phyloP scores from a whole-genome alignment of 2,888 invertebrate genomes.

The Trachelus tabidus region DNA sequence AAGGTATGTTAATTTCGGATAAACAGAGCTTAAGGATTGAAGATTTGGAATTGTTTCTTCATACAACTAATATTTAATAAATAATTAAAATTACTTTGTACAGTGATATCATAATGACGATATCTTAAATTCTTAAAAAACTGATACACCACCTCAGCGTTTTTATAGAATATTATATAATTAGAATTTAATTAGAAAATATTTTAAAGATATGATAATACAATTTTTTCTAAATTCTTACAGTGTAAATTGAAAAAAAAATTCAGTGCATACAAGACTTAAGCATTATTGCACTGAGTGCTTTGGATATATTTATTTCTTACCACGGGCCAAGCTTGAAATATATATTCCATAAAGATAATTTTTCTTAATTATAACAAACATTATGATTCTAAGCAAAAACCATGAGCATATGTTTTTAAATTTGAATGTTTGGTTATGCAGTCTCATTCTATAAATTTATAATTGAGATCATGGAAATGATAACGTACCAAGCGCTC shows the following conservation, averaged over 20 bases:
- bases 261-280: neutral
- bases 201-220: neutral
- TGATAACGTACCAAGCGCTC: too few species aligned
- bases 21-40: neutral
- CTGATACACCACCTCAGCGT: neutral
- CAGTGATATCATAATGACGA: neutral
- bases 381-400: neutral
- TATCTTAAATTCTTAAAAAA: neutral
- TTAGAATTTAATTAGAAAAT: neutral
- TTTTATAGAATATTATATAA: neutral
- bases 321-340: neutral
- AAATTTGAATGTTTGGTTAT: neutral
- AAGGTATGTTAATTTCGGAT: neutral
- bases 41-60: neutral
- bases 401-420: neutral
- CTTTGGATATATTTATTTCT: neutral
- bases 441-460: conserved; percentile 13
- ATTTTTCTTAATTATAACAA: neutral
- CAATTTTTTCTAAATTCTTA: neutral
- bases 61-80: neutral
- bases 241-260: neutral
- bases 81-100: neutral
- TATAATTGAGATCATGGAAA: too few species aligned
- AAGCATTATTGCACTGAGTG: neutral
- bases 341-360: neutral